Evolutionary conservation across 2,113 vertebrate species (phyloP).

Genomic region (Gasterosteus nipponicus): DNA sequence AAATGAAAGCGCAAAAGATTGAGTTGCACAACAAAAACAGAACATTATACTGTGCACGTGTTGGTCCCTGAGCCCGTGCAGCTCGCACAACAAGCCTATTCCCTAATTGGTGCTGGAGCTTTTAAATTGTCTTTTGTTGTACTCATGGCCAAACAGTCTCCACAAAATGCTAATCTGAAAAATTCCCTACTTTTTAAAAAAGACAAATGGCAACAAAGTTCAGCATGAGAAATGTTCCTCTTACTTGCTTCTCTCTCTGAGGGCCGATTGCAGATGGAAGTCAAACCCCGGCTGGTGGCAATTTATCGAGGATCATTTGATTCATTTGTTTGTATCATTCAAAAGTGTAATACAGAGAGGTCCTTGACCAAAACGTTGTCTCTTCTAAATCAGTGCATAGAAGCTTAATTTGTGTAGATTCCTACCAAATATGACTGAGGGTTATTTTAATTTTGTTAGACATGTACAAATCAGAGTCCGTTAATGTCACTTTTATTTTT

Average conservation of each 20-base stretch:
- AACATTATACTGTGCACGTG: not conserved
- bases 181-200: constrained; percentile 19
- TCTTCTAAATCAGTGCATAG: too few relatives aligned
- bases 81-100: constrained; percentile 55
- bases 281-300: constrained; percentile 1
- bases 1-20: not conserved
- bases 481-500: not conserved
- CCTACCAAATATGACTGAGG: not conserved
- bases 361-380: not conserved
- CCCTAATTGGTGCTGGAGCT: constrained; percentile 70
- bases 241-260: not conserved
- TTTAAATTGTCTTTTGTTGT: constrained; percentile 55
- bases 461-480: too few relatives aligned
- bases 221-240: constrained; percentile 9
- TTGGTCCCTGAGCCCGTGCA: constrained; percentile 5
- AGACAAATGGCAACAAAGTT: constrained; percentile 36
- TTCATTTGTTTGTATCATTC: constrained; percentile 14
- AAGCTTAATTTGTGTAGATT: too few relatives aligned
- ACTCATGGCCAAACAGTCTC: constrained; percentile 34
- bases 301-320: constrained; percentile 22
- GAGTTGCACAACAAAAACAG: not conserved
- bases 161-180: constrained; percentile 33
- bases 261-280: too few relatives aligned
- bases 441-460: not conserved
- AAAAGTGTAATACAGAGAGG: not conserved